A percentile compares a stretch with the other conserved stretches of the same genome.
These are phyloP conservation scores for Drosophila borborema DNA, from an alignment of 2,888 invertebrate species.

Conservation along the genomic window DNA sequence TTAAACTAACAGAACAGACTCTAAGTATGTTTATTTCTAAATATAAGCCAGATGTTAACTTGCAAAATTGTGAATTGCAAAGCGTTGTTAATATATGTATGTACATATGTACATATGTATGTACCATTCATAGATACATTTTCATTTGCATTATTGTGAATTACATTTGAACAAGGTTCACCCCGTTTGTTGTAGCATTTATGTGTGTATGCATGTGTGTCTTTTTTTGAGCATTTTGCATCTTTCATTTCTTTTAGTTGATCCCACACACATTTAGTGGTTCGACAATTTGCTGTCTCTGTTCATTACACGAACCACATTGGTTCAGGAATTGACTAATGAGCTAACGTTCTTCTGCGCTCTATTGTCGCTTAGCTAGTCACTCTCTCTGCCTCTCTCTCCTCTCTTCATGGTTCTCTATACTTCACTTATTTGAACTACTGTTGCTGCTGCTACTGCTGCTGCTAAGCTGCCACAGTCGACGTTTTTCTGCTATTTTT, in stretches of 20 bases:
- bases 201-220: neutral
- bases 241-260: conserved; percentile 68
- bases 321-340: conserved; percentile 74
- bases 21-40: neutral
- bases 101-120: too few relatives aligned
- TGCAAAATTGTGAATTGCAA: neutral
- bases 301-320: conserved; percentile 73
- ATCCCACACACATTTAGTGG: conserved; percentile 72
- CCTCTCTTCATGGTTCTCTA: neutral
- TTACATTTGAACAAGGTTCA: conserved; percentile 43
- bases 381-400: neutral
- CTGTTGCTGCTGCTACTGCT: conserved; percentile 2
- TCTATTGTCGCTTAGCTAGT: conserved; percentile 35
- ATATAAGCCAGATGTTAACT: neutral
- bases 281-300: conserved; percentile 71
- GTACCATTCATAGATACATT: too few relatives aligned
- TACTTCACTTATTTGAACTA: conserved; percentile 34
- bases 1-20: conserved; percentile 1
- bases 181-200: conserved; percentile 18
- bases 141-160: conserved; percentile 8
- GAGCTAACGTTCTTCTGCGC: conserved; percentile 53
- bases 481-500: conserved; percentile 64
- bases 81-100: neutral
- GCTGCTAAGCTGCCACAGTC: conserved; percentile 12
- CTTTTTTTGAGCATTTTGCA: conserved; percentile 38